Conservation (phyloP, 2,888 invertebrate genomes). For the Melanchra persicariae region DNA sequence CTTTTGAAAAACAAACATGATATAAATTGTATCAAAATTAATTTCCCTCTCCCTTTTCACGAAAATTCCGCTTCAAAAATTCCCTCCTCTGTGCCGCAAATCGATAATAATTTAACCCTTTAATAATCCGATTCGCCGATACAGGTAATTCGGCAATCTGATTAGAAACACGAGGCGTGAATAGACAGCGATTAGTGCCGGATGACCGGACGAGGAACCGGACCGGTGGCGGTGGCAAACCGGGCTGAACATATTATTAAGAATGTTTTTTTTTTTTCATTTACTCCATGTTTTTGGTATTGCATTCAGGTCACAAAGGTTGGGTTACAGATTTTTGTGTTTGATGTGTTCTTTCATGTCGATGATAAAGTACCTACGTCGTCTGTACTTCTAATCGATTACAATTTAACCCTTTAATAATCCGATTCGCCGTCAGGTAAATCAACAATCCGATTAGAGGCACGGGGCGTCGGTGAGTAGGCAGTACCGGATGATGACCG, state of each 20-base stretch:
- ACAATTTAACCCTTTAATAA: no score
- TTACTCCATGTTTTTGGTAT: neutral
- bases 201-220: constrained; percentile 6
- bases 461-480: no score
- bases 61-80: constrained; percentile 22
- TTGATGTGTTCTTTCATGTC: neutral
- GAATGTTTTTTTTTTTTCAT: neutral
- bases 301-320: neutral
- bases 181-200: constrained; percentile 67
- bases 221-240: neutral
- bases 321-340: neutral
- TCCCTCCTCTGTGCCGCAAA: constrained; percentile 24
- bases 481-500: no score
- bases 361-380: neutral
- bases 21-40: constrained; percentile 34
- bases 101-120: constrained; percentile 50
- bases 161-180: constrained; percentile 73
- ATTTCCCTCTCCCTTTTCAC: constrained; percentile 33
- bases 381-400: no score
- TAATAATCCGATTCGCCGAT: constrained; percentile 61
- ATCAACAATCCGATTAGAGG: no score
- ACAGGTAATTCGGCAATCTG: constrained; percentile 72
- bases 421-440: no score
- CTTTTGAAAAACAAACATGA: constrained; percentile 5
- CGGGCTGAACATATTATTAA: constrained; percentile 17